Evolutionary conservation across 92 coral and sea anemone species (phyloP).

Genomic region (Parazoanthus swiftii): DNA sequence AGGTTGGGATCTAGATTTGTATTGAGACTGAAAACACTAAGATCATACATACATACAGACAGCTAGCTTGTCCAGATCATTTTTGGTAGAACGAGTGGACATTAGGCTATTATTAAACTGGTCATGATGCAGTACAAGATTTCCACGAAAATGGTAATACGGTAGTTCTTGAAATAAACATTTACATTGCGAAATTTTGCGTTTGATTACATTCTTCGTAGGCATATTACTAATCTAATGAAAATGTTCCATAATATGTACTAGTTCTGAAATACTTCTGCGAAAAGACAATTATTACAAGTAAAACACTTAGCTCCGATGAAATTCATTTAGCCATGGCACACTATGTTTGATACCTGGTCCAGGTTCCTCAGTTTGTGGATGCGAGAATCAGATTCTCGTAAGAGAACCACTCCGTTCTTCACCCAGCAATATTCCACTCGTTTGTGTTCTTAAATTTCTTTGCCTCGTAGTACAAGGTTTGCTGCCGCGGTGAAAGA

Average conservation of each 20-base stretch:
- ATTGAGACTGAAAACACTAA: conserved; percentile 17
- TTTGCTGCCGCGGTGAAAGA: not conserved
- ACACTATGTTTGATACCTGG: too few relatives aligned
- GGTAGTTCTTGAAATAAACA: conserved; percentile 35
- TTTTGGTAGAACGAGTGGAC: too few relatives aligned
- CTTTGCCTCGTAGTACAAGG: conserved; percentile 3
- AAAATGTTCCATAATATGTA: too few relatives aligned
- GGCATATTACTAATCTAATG: not conserved
- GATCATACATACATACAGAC: not conserved
- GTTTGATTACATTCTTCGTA: conserved; percentile 14
- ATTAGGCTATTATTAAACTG: conserved; percentile 14
- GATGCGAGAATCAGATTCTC: not conserved
- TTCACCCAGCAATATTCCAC: not conserved
- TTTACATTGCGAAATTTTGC: conserved; percentile 16
- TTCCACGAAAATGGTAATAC: conserved; percentile 35
- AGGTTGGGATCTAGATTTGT: conserved; percentile 26
- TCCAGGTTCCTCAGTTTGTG: too few relatives aligned
- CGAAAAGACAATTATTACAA: too few relatives aligned
- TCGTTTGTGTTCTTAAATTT: not conserved
- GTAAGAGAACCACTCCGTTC: not conserved
- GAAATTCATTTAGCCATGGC: too few relatives aligned
- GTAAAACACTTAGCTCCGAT: too few relatives aligned
- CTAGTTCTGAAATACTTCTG: too few relatives aligned
- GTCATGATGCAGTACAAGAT: not conserved
- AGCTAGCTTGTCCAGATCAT: too few relatives aligned